Percentiles rank a stretch among this genome's conserved stretches.
phyloP scores from a whole-genome alignment of 2,797 vertebrate species.

The Chiloscyllium punctatum region DNA sequence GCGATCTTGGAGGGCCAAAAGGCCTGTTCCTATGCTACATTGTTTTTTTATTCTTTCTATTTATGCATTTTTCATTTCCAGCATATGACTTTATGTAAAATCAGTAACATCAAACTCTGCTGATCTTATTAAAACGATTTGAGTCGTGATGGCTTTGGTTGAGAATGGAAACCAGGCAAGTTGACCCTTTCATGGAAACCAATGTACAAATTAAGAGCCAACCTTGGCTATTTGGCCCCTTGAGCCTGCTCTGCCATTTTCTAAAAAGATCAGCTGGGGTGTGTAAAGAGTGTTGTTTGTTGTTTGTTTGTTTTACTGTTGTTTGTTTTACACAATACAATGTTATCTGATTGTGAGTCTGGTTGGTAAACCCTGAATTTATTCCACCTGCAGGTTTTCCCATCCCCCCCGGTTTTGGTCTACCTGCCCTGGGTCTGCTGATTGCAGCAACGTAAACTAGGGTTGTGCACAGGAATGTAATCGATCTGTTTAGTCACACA shows the following conservation, averaged over 20 bases:
- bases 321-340: neutral
- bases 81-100: neutral
- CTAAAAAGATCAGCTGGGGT: neutral
- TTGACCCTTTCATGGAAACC: neutral
- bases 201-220: no score
- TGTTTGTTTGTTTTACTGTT: neutral
- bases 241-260: no score
- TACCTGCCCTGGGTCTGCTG: neutral
- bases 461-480: neutral
- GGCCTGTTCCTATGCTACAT: no score
- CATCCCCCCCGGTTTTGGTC: neutral
- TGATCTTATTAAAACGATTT: neutral
- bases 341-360: neutral
- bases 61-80: neutral
- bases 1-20: no score
- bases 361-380: neutral
- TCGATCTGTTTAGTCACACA: neutral
- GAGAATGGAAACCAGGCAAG: neutral
- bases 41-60: no score
- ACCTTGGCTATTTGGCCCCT: no score
- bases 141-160: neutral
- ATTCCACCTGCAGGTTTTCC: neutral
- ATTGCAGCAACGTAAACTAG: neutral
- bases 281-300: neutral
- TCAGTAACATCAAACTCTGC: neutral